Evolutionary conservation across 2,888 invertebrate genomes (phyloP).

Genomic region (Gymnosoma rotundatum): DNA sequence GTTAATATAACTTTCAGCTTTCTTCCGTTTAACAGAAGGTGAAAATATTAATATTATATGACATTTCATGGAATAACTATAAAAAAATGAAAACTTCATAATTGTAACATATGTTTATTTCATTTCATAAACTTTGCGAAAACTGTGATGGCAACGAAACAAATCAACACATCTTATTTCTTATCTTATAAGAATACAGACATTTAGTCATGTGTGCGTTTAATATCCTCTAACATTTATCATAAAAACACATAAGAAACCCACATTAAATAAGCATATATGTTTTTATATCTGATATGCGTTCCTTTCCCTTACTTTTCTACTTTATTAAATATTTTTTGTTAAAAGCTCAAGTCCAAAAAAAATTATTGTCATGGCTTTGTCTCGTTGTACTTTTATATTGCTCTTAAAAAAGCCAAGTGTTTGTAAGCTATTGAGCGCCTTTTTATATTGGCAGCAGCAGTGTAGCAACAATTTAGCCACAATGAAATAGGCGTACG

Average conservation of each 20-base stretch:
- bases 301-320: slow-evolving; percentile 22
- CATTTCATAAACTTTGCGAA: slow-evolving; percentile 12
- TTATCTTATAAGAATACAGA: background rate
- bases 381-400: slow-evolving; percentile 41
- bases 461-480: background rate
- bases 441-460: slow-evolving; percentile 17
- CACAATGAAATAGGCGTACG: slow-evolving; percentile 51
- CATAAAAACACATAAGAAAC: slow-evolving; percentile 23
- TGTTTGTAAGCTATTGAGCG: background rate
- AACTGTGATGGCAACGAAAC: background rate
- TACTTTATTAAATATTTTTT: background rate
- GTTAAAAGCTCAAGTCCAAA: slow-evolving; percentile 15
- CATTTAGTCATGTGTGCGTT: background rate
- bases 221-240: slow-evolving; percentile 30
- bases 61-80: background rate
- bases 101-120: slow-evolving; percentile 19
- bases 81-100: slow-evolving; percentile 21
- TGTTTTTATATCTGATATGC: slow-evolving; percentile 50
- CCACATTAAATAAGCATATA: background rate
- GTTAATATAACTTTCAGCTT: too few species aligned
- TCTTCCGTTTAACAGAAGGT: too few species aligned
- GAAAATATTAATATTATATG: too few species aligned
- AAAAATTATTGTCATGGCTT: slow-evolving; percentile 54
- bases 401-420: slow-evolving; percentile 2
- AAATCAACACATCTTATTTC: background rate